Conservation (phyloP, 1,140 invertebrate genomes). For the Papilio glaucus region DNA sequence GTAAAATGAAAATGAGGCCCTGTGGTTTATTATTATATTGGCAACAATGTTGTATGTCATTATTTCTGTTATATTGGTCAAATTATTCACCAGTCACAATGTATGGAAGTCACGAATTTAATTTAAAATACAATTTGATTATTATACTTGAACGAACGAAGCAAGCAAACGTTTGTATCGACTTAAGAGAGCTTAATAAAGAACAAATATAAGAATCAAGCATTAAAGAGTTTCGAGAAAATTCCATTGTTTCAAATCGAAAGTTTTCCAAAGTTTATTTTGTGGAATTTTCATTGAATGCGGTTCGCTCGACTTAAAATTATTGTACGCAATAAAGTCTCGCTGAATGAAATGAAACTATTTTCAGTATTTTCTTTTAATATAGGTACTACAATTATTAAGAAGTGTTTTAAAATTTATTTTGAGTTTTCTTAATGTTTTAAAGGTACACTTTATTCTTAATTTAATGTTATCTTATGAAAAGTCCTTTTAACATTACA, state of each 20-base stretch:
- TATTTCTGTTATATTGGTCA: background rate
- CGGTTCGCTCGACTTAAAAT: slow-evolving; percentile 11
- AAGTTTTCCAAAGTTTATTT: slow-evolving; percentile 23
- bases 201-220: slow-evolving; percentile 14
- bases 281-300: slow-evolving; percentile 14
- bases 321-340: slow-evolving; percentile 19
- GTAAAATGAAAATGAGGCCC: no score
- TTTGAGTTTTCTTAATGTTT: background rate
- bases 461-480: background rate
- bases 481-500: no score
- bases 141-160: background rate
- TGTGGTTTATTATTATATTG: background rate
- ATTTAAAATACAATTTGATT: slow-evolving; percentile 1
- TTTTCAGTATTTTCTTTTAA: slow-evolving; percentile 23
- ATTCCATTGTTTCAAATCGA: slow-evolving; percentile 21
- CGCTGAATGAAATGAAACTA: slow-evolving; percentile 18
- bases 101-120: slow-evolving; percentile 1
- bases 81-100: background rate
- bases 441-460: no score
- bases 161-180: slow-evolving; percentile 7
- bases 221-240: slow-evolving; percentile 20
- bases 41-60: background rate
- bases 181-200: slow-evolving; percentile 10
- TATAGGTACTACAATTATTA: background rate
- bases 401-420: background rate